phyloP scores from a whole-genome alignment of 2,888 invertebrate genomes.

The Callyntrura guangdongensis region DNA sequence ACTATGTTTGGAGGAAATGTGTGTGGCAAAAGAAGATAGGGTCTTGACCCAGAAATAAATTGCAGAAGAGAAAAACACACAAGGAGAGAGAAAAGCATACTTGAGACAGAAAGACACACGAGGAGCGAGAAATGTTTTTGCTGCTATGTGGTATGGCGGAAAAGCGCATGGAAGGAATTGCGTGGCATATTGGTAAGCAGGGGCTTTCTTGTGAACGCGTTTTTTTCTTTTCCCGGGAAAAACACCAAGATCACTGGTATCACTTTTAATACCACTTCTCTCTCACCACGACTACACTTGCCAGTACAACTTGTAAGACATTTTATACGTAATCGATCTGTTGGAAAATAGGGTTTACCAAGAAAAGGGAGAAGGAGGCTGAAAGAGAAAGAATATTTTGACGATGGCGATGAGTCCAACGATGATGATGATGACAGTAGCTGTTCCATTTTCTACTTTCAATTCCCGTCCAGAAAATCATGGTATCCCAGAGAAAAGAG shows the following conservation, averaged over 20 bases:
- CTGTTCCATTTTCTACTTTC: constrained; percentile 26
- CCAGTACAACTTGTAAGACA: neutral
- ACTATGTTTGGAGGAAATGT: constrained; percentile 33
- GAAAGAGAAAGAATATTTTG: neutral
- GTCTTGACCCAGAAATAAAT: constrained; percentile 46
- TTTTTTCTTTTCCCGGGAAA: neutral
- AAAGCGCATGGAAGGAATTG: constrained; percentile 1
- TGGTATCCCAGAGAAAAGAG: no score
- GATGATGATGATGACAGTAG: neutral
- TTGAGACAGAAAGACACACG: neutral
- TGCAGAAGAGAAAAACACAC: neutral
- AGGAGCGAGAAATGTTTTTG: neutral
- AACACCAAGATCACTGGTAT: neutral
- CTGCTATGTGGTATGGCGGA: neutral
- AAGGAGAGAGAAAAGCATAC: neutral
- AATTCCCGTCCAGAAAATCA: neutral
- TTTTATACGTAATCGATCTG: constrained; percentile 50
- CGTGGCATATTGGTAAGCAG: neutral
- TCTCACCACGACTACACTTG: neutral
- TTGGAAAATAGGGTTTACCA: neutral
- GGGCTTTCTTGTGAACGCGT: neutral
- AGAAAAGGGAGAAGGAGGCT: neutral
- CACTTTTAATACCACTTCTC: no score
- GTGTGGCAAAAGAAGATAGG: constrained; percentile 33
- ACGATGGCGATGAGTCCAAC: neutral